Base-by-base conservation (phyloP, 2,113 vertebrate genomes). In the Physeter macrocephalus region DNA sequence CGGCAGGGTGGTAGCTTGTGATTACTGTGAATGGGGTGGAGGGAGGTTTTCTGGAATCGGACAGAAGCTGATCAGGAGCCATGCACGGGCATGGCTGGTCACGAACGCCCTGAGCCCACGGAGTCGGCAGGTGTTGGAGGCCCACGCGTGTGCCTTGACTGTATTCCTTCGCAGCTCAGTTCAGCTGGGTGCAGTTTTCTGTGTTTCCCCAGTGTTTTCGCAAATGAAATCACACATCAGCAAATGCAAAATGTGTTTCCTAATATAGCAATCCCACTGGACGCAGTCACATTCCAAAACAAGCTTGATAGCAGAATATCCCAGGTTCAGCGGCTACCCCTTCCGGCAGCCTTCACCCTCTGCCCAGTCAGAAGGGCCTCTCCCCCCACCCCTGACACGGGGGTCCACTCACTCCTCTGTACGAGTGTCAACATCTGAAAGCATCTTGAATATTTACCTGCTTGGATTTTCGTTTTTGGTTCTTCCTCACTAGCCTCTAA, bases 311-410 rank as follows among this genome's bases (percentile, higher is more conserved):
- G 59, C n/a, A 81, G 43, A 91, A 20, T 8, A 11, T 17, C 61
- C 27, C 23, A 27, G 13, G 57, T 64, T 75, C 10, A 77, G 43
- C 8, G 41, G 25, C 71, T 52, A 36, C 39, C 34, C 64, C 39
- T 94, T 72, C 11, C 23, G 0, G 34, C 1, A 41, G 14, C 20
- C 46, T 59, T 59, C 8, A 5, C 34, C 62, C 1, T 3, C 6
- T 0, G 14, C 34, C 17, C 25, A 61, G 11, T 5, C 13, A 81
- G 34, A 57, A 49, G n/a, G 39, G 39, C 11, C 15, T 43, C 67
- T 49, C 5, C 49, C n/a, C n/a, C n/a, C n/a, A n/a, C n/a, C n/a
- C 1, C 11, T 9, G 5, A 1, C 14, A 11, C 3, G 0, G 15
- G 43, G 18, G 41, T 66, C 31, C 41, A 46, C 11, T 15, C 27